Evolutionary conservation across 2,888 invertebrate genomes (phyloP).

Genomic region (Psylliodes chrysocephalus): DNA sequence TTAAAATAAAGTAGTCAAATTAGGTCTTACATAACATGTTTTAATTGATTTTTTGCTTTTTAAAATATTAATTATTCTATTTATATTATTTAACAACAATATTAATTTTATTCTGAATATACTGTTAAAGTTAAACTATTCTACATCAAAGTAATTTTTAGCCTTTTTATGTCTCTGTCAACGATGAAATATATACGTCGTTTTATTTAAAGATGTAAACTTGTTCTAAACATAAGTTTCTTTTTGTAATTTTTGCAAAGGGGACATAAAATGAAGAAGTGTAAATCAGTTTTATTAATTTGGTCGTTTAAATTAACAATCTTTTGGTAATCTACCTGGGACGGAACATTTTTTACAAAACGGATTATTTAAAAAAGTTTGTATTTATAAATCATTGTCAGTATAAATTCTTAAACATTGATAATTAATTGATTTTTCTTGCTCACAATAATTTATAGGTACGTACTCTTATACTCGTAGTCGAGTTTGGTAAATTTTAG

Average conservation of each 20-base stretch:
- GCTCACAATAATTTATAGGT: too few relatives aligned
- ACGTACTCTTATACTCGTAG: too few relatives aligned
- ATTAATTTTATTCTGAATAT: neutral
- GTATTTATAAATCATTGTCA: too few relatives aligned
- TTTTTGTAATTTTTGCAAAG: neutral
- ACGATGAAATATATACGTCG: neutral
- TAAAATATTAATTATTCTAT: neutral
- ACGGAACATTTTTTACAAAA: too few relatives aligned
- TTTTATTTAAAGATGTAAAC: neutral
- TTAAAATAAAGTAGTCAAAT: neutral
- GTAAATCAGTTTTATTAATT: neutral
- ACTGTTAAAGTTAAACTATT: too few relatives aligned
- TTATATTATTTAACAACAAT: neutral
- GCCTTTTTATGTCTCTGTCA: neutral
- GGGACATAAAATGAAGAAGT: neutral
- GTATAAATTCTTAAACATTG: too few relatives aligned
- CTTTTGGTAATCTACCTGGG: neutral
- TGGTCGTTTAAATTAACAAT: neutral
- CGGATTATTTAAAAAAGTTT: too few relatives aligned
- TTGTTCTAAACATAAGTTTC: neutral
- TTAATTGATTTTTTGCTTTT: neutral
- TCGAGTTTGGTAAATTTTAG: too few relatives aligned
- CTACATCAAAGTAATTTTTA: neutral
- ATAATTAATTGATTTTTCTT: too few relatives aligned
- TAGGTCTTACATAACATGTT: neutral